Base-by-base conservation (phyloP, 2,113 vertebrate species). In the Peromyscus leucopus region DNA sequence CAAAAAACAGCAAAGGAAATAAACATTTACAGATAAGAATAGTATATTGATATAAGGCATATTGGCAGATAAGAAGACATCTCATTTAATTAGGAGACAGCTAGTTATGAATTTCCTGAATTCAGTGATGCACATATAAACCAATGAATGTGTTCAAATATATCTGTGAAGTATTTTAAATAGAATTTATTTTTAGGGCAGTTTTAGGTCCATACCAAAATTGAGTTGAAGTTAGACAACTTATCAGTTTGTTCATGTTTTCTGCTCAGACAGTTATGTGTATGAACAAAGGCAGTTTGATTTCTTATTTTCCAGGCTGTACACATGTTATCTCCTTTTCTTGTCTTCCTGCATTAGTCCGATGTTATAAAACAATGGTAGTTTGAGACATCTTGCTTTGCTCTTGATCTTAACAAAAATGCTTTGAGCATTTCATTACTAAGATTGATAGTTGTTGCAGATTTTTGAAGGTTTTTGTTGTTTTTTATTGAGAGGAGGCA, bases 121-220 rank as follows among this genome's bases (percentile, higher is more conserved):
- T 87, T 75, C 89, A 69, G 4, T 28, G n/a, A 59, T 83, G 33
- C 28, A 48, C n/a, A 59, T 16, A 72, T 19, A 31, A 9, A 48
- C 51, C 55, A 83, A 57, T 7, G 46, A 24, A 31, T 33, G 21
- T 71, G 48, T 57, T 39, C 1, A 11, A 63, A 39, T 78, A 61
- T 21, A 7, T 51, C 42, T 31, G 36, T 42, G 11, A 17, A 65
- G 90, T n/a, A 6, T 15, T 79, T 89, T 85, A 24, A 91, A 65
- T 57, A 67, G 57, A 16, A 24, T 61, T 67, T 33, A 46, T 12
- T 48, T 94, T 87, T 61, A 87, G 46, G 63, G 33, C 28, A 61
- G 17, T 48, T 95, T 95, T 31, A 86, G 59, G 17, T 75, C 85
- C 28, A 57, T 16, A 67, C 22, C 2, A 91, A 89, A 93, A 94